Percentiles rank a stretch among this genome's conserved stretches.
Conservation (phyloP, 92 coral and sea anemone species). For the Zoanthus solanderi region DNA sequence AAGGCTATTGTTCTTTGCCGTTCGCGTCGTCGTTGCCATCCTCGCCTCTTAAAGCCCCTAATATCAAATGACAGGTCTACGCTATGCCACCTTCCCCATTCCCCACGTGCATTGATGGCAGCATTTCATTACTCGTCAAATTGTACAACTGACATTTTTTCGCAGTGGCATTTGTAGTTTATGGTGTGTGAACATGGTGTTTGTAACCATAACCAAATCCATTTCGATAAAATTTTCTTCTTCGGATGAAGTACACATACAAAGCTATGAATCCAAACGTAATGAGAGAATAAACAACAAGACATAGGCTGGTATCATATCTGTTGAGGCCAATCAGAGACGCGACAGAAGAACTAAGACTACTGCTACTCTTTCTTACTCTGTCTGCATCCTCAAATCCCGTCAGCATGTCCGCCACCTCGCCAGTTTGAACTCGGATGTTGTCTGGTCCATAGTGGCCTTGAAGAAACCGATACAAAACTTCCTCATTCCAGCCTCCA, state of each 20-base stretch:
- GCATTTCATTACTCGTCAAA: too few species aligned
- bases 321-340: slow-evolving; percentile 75
- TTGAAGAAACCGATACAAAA: slow-evolving; percentile 85
- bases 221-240: slow-evolving; percentile 61
- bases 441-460: slow-evolving; percentile 90
- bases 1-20: too few species aligned
- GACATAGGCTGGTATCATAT: slow-evolving; percentile 92
- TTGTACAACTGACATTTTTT: background rate
- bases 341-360: slow-evolving; percentile 46
- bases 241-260: slow-evolving; percentile 90
- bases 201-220: slow-evolving; percentile 68
- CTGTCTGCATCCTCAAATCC: slow-evolving; percentile 86
- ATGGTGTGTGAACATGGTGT: slow-evolving; percentile 85
- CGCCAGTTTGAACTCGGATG: slow-evolving; percentile 74
- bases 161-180: background rate
- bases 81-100: too few species aligned
- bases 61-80: too few species aligned
- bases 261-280: slow-evolving; percentile 79
- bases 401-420: slow-evolving; percentile 57
- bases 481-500: slow-evolving; percentile 75
- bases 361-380: slow-evolving; percentile 77
- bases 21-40: too few species aligned
- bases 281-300: slow-evolving; percentile 84
- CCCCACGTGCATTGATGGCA: too few species aligned
- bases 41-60: too few species aligned